Evolutionary conservation across 1,140 invertebrate genomes (phyloP).

Genomic region (Orchestia grillus): DNA sequence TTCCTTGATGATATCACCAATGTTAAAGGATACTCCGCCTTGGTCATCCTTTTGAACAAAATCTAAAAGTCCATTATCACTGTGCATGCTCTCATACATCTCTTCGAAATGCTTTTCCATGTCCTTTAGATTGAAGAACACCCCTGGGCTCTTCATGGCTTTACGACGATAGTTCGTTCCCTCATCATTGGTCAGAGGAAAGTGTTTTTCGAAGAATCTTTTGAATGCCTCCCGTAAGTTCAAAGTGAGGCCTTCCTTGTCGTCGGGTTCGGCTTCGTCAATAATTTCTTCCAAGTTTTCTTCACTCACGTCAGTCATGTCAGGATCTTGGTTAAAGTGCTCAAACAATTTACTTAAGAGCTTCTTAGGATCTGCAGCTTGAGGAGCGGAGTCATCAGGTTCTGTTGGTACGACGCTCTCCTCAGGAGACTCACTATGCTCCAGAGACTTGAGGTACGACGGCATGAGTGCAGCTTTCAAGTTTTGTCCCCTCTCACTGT

Average conservation of each 20-base stretch:
- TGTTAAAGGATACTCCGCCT: background rate
- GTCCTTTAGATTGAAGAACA: slow-evolving; percentile 28
- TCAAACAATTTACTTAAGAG: background rate
- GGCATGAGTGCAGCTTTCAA: background rate
- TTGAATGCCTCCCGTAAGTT: background rate
- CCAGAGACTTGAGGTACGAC: background rate
- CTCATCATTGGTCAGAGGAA: background rate
- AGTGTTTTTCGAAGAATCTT: background rate
- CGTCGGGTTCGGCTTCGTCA: background rate
- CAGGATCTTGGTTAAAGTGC: background rate
- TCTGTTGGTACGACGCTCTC: background rate
- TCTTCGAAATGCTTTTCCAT: background rate
- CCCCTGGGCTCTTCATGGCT: background rate
- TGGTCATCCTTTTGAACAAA: slow-evolving; percentile 2
- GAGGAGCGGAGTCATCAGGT: background rate
- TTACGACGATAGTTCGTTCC: background rate
- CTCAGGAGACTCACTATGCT: background rate
- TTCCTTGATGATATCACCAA: background rate
- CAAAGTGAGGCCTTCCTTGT: background rate
- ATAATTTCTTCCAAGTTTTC: background rate
- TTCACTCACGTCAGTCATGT: background rate
- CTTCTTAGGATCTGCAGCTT: background rate
- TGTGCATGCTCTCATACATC: background rate
- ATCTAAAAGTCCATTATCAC: background rate
- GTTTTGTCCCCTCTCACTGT: background rate